Conservation (phyloP, 1,140 invertebrate species). For the Neelides sp. region DNA sequence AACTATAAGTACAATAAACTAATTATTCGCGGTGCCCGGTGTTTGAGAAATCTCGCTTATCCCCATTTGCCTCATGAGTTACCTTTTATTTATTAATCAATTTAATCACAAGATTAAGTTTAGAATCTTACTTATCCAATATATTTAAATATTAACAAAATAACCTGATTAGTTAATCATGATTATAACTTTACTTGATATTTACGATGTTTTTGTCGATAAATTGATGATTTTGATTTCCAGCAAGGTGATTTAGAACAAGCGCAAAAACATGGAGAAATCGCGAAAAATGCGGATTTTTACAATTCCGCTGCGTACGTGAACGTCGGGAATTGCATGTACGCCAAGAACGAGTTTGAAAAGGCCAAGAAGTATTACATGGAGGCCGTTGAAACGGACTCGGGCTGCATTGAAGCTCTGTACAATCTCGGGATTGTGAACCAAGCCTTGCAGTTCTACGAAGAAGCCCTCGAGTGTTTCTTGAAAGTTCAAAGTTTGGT, state of each 20-base stretch:
- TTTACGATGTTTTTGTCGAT: too few species aligned
- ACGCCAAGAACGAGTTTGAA: slow-evolving; percentile 56
- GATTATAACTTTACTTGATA: background rate
- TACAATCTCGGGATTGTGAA: slow-evolving; percentile 74
- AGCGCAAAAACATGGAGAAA: slow-evolving; percentile 65
- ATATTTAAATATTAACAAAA: background rate
- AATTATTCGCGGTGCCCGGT: too few species aligned
- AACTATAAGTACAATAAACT: too few species aligned
- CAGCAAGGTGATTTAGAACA: slow-evolving; percentile 72
- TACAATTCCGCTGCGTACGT: slow-evolving; percentile 74
- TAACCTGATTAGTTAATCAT: background rate
- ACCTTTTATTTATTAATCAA: too few species aligned
- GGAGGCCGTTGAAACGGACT: slow-evolving; percentile 66
- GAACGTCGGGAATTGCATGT: slow-evolving; percentile 75
- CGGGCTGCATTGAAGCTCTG: slow-evolving; percentile 75
- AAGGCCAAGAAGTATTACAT: slow-evolving; percentile 62
- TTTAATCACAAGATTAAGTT: too few species aligned
- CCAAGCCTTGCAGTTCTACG: slow-evolving; percentile 54
- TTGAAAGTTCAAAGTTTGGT: slow-evolving; percentile 67
- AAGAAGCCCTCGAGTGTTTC: slow-evolving; percentile 66
- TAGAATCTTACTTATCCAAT: too few species aligned
- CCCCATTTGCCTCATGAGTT: too few species aligned
- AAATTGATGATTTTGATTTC: slow-evolving; percentile 17
- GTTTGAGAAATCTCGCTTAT: too few species aligned
- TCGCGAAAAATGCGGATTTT: slow-evolving; percentile 59